Evolutionary conservation across 2,888 invertebrate genomes (phyloP).

Genomic region (Tenthredo livida): DNA sequence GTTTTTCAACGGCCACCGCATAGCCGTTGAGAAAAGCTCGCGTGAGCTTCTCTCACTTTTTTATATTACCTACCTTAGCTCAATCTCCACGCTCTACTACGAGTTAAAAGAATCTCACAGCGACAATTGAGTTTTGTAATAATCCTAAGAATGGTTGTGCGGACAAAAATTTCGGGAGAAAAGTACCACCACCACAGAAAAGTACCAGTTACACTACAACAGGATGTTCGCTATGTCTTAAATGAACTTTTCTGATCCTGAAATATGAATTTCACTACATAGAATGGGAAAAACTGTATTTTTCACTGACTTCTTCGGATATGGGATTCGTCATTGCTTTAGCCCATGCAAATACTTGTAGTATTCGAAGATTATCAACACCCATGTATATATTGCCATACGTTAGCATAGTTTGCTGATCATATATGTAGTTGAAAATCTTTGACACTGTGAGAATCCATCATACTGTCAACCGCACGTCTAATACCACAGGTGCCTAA

Average conservation of each 20-base stretch:
- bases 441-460: not conserved
- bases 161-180: not conserved
- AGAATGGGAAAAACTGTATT: not conserved
- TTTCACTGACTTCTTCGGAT: not conserved
- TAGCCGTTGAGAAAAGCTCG: not conserved
- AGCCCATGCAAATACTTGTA: not conserved
- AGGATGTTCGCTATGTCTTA: not conserved
- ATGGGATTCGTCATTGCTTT: not conserved
- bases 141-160: not conserved
- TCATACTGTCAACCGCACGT: slow-evolving; percentile 18
- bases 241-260: not conserved
- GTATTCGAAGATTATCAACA: not conserved
- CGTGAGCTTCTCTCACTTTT: slow-evolving; percentile 5
- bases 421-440: not conserved
- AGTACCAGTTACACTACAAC: not conserved
- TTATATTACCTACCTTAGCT: not conserved
- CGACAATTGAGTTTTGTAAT: slow-evolving; percentile 17
- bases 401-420: not conserved
- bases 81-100: not conserved
- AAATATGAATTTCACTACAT: not conserved
- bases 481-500: not conserved
- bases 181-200: not conserved
- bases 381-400: not conserved
- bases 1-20: not conserved
- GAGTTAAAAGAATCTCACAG: slow-evolving; percentile 12